These are phyloP conservation scores for Macquaria ambigua DNA, from an alignment of 2,113 vertebrate genomes.

Conservation along the genomic window DNA sequence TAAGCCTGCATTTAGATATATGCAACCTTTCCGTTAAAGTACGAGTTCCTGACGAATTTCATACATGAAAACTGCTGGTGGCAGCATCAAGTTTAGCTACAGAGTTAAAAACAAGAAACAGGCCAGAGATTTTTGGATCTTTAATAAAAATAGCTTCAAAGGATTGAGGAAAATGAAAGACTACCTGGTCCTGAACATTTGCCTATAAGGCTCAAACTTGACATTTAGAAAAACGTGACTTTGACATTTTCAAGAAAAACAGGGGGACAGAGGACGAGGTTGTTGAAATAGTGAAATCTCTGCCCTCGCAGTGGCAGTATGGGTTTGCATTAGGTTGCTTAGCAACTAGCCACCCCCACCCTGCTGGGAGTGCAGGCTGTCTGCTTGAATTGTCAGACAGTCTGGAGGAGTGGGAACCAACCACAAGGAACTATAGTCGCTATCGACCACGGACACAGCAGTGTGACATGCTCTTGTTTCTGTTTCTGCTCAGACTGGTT, in stretches of 20 bases:
- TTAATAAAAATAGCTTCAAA: not conserved
- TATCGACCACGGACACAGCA: slow-evolving; percentile 23
- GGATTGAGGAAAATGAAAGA: not conserved
- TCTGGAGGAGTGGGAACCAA: slow-evolving; percentile 64
- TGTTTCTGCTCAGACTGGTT: slow-evolving; percentile 1
- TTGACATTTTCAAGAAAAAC: slow-evolving; percentile 48
- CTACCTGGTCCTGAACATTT: not conserved
- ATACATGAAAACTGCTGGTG: slow-evolving; percentile 9
- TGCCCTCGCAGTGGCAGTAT: slow-evolving; percentile 49
- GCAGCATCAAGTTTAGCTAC: not conserved
- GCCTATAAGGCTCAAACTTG: not conserved
- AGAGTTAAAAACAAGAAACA: not conserved
- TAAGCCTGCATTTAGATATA: not conserved
- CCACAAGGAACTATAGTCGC: slow-evolving; percentile 36
- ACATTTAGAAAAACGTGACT: slow-evolving; percentile 14
- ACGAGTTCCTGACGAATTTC: slow-evolving; percentile 2
- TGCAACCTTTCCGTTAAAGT: not conserved
- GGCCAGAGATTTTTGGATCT: not conserved
- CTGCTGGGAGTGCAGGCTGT: slow-evolving; percentile 65
- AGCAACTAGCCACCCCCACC: slow-evolving; percentile 74
- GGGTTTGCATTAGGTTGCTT: slow-evolving; percentile 72
- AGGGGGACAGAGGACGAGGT: slow-evolving; percentile 5
- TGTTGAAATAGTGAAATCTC: slow-evolving; percentile 50
- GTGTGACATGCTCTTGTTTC: slow-evolving; percentile 39
- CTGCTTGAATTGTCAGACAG: slow-evolving; percentile 72